Base-by-base conservation (phyloP, 2,113 vertebrate species). In the Triplophysa tibetana region DNA sequence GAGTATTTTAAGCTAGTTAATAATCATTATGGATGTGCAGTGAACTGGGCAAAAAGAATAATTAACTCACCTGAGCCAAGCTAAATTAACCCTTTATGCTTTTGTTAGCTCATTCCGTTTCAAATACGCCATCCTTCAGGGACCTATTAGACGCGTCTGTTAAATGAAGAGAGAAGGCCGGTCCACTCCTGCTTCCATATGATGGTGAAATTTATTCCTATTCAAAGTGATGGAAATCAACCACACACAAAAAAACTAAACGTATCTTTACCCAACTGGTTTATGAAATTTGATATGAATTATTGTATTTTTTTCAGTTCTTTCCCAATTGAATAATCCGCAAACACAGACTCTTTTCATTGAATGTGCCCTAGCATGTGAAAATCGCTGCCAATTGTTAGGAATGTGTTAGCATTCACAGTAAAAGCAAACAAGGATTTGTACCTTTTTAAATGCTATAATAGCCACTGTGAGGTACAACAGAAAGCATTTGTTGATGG, bases 1-100 rank as follows among this genome's bases (percentile, higher is more conserved):
- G 78, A 93, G 89, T 92, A 91, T 92, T 94, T 94, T 92, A 96
- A 95, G 95, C 96, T 96, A 96, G 95, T 97, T 99, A 98, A 97
- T 98, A 97, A 97, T 95, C 95, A 96, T 97, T 98, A 96, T 94
- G 92, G 94, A 94, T 94, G 95, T 95, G 95, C 96, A 96, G 92
- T 94, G 95, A 94, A 97, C 94, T 96, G 96, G 93, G 94, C 94
- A 92, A 92, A 91, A 89, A 94, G 94, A 93, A 93, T 96, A 96
- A 96, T 95, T 96, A 97, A 95, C 95, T 98, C 95, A 98, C 97
- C 97, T 98, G 97, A 96, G 95, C 94, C 94, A 94, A 95, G 96
- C 92, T 90, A 95, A 95, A 96, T 98, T 95, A 98, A 95, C 95
- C 92, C 88, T 90, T 85, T 90, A 86, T 62, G 85, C 88, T 86